Base-by-base conservation (phyloP, 2,888 invertebrate species). In the Drosophila parthenogenetica region DNA sequence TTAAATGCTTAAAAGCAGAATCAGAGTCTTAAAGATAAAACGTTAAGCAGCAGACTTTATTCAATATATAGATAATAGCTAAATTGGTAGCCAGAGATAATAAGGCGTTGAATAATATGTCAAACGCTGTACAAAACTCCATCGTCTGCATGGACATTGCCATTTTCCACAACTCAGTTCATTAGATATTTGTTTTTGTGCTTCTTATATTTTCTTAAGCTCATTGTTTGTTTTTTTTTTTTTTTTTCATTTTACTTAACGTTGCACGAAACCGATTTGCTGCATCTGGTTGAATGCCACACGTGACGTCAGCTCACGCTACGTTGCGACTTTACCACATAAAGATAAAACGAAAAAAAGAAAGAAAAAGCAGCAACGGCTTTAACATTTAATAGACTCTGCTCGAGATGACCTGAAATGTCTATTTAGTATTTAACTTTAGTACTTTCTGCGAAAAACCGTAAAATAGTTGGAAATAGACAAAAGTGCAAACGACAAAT, bases 291-390 rank as follows among this genome's bases (percentile, higher is more conserved):
- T 69, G 69, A 61, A 59, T 68, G 69, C 57, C 69, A 70, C 16
- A 63, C 48, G 69, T 70, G 68, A 68, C 69, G 69, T 70, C 69
- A 69, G 53, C 53, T 51, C 22, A 39, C 13, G 57, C 16, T 37
- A 57, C 16, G 22, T 17, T 57, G 45, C 57, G 37, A 25, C 46
- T 37, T 50, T 19, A 19, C 50, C 50, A 5, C 50, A 50, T n/a
- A 51, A 13, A 35, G 35, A 35, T 11, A 32, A 32, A 5, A 35
- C 1, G 4, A 35, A 13, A 13, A 35, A 13, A 35, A 13, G 0
- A 35, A 13, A 13, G 8, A 35, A 13, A 35, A 13, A 4, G 37
- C 43, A 51, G 51, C 46, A 45, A 61, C 17, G 49, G 62, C 13
- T 53, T 54, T 22, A 69, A 55, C 67, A 69, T 61, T 61, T 67